phyloP scores from a whole-genome alignment of 2,888 invertebrate genomes.

The Anthophora plumipes region DNA sequence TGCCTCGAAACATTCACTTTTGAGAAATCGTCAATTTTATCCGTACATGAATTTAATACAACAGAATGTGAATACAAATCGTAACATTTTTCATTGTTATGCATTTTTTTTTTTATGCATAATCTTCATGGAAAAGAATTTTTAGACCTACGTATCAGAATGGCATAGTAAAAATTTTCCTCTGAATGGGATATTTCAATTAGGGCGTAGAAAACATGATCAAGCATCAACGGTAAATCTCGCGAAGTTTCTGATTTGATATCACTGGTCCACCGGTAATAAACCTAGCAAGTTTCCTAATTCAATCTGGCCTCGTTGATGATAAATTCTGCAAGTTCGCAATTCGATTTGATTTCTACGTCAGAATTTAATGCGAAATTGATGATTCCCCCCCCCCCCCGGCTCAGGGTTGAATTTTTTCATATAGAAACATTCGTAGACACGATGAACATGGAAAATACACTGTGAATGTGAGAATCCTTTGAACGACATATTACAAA shows the following conservation, averaged over 20 bases:
- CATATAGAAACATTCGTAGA: conserved; percentile 10
- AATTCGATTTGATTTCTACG: neutral
- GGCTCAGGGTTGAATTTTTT: too few relatives aligned
- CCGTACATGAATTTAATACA: too few relatives aligned
- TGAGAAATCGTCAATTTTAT: too few relatives aligned
- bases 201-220: neutral
- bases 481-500: too few relatives aligned
- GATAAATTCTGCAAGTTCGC: conserved; percentile 1
- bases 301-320: conserved; percentile 7
- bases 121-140: too few relatives aligned
- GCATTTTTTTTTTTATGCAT: neutral
- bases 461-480: neutral
- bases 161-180: neutral
- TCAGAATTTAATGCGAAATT: conserved; percentile 8
- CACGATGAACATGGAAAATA: too few relatives aligned
- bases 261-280: conserved; percentile 9
- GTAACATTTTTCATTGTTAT: neutral
- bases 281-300: conserved; percentile 24
- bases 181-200: neutral
- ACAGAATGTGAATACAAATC: too few relatives aligned
- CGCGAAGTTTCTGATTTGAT: conserved; percentile 20
- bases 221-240: neutral
- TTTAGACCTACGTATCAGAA: too few relatives aligned
- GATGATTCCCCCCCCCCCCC: neutral
- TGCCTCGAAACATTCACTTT: too few relatives aligned